Evolutionary conservation across 2,797 vertebrate genomes (phyloP), one percentile per base, ranked within the genome.

Genomic region (Alca torda): DNA sequence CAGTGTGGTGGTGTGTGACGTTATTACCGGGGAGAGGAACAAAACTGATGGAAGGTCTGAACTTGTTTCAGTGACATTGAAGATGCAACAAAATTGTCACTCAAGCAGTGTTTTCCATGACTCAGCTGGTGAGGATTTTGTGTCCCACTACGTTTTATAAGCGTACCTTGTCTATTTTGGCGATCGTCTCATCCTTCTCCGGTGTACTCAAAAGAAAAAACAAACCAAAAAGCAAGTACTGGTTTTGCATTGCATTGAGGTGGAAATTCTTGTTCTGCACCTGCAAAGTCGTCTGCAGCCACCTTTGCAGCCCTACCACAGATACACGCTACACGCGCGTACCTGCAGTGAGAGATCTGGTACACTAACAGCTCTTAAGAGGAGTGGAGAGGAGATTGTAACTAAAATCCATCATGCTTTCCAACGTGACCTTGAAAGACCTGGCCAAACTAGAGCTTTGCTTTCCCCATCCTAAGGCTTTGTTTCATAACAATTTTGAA

Each of bases 301-400:
- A 93, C 48, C 60, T 53, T 39, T 33, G 50, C 24, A 74, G 9
- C 31, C 31, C 8, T 7, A 3, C 9, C 24, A 20, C 16, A 65
- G 19, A 46, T 10, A 21, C 0, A 5, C 0, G 0, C 37, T 84
- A 23, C 1, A 45, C 20, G 19, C 4, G 10, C 3, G 7, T 6
- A 7, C 43, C 53, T 51, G 41, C 11, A 51, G 17, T n/a, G 51
- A 79, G 70, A 77, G 35, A n/a, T 30, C 24, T 61, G 31, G 37
- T 51, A 84, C 39, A 43, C 10, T 30, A 67, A 37, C 21, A 46
- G 50, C 60, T 87, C 76, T 68, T 23, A 21, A 5, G 56, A 78
- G 35, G 19, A 72, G 45, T 9, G 11, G 30, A 79, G 48, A 60
- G 54, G 39, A 69, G 50, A 76, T 51, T 68, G 82, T 69, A 59